Conservation (phyloP, 2,113 vertebrate genomes). For the Falco punctatus region DNA sequence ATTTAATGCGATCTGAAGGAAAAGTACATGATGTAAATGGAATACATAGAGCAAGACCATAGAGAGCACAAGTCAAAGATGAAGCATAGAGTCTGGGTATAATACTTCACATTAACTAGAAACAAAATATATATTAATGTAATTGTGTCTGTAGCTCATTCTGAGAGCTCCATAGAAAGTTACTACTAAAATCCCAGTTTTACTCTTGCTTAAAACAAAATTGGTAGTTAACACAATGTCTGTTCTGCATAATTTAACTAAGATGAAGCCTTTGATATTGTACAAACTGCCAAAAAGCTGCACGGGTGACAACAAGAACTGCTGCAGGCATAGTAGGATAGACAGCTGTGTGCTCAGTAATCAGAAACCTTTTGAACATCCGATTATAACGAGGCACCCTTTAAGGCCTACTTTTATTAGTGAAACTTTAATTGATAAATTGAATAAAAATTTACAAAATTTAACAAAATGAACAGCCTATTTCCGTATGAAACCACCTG, state of each 20-base stretch:
- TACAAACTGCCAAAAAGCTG: neutral
- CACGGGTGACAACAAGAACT: neutral
- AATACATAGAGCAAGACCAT: neutral
- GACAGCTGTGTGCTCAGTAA: neutral
- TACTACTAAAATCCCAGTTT: neutral
- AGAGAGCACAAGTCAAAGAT: neutral
- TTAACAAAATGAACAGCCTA: neutral
- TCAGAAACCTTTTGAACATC: neutral
- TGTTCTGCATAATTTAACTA: neutral
- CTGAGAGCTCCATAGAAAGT: neutral
- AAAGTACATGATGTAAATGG: neutral
- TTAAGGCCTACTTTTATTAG: constrained; percentile 21
- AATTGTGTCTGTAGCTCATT: neutral
- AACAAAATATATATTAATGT: neutral
- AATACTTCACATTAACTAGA: neutral
- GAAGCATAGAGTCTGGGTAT: neutral
- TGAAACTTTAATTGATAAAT: neutral
- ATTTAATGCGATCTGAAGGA: neutral
- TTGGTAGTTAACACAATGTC: neutral
- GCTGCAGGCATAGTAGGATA: neutral
- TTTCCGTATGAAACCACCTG: neutral
- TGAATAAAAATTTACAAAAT: too few species aligned
- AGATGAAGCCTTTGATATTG: neutral
- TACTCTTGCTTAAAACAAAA: neutral
- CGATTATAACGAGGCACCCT: neutral